Conservation (phyloP, 2,888 invertebrate genomes). For the Tridacna gigas region DNA sequence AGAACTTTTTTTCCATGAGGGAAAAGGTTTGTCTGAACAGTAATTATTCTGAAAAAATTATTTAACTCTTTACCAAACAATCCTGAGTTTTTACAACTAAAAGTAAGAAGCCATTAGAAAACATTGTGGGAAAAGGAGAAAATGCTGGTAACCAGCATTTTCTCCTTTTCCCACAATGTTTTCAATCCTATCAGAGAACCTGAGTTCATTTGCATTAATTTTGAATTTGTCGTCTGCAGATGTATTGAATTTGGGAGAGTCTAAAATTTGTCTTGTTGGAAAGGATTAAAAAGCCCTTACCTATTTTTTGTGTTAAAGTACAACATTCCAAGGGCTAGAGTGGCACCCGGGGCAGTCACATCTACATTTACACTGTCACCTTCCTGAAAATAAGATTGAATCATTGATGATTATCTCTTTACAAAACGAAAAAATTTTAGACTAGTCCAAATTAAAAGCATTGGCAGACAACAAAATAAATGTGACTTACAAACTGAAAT, state of each 20-base stretch:
- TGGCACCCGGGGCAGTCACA: constrained; percentile 98
- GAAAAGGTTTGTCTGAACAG: no score
- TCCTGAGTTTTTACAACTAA: neutral
- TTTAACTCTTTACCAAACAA: neutral
- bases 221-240: neutral
- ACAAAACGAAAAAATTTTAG: no score
- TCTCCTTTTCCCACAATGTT: neutral
- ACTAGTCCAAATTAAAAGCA: no score
- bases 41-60: no score
- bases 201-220: no score
- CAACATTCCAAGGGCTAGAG: constrained; percentile 96
- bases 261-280: neutral
- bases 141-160: neutral
- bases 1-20: no score
- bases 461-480: no score
- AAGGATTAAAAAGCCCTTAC: constrained; percentile 72
- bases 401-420: no score
- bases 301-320: constrained; percentile 93
- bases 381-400: constrained; percentile 86
- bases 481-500: no score
- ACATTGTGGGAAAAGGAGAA: neutral
- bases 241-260: no score
- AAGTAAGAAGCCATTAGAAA: neutral
- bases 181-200: neutral
- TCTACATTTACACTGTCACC: constrained; percentile 96